Conservation (phyloP, 2,888 invertebrate genomes). For the Galerucella calmariensis region DNA sequence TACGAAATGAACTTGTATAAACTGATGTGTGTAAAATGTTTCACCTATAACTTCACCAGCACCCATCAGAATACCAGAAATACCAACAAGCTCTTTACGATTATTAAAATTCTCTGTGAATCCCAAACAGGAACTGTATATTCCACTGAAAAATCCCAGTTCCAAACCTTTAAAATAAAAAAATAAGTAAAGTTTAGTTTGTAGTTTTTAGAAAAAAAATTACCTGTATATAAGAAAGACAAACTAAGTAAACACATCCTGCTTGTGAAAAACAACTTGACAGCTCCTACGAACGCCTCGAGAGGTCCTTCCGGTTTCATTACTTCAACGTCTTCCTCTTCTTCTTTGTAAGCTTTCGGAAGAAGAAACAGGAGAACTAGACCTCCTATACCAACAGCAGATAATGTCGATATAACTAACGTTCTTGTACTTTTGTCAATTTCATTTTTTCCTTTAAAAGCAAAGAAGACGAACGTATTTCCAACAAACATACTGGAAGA, state of each 20-base stretch:
- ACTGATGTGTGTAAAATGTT: neutral
- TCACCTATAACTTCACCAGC: slow-evolving; percentile 91
- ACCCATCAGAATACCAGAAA: slow-evolving; percentile 95
- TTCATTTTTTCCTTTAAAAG: slow-evolving; percentile 82
- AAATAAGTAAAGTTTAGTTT: neutral
- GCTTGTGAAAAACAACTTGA: slow-evolving; percentile 79
- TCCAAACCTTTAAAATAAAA: slow-evolving; percentile 78
- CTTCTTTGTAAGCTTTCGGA: slow-evolving; percentile 67
- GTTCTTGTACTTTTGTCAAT: slow-evolving; percentile 79
- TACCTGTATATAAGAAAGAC: slow-evolving; percentile 92
- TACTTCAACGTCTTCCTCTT: slow-evolving; percentile 59
- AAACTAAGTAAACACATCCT: slow-evolving; percentile 87
- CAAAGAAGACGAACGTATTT: slow-evolving; percentile 93
- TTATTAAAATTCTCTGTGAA: slow-evolving; percentile 83
- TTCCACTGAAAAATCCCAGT: slow-evolving; percentile 95
- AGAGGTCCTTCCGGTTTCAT: slow-evolving; percentile 68
- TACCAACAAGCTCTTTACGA: slow-evolving; percentile 86
- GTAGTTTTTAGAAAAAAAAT: neutral
- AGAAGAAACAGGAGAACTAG: slow-evolving; percentile 75
- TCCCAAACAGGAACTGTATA: slow-evolving; percentile 93
- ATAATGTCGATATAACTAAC: slow-evolving; percentile 84
- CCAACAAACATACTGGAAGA: slow-evolving; percentile 90
- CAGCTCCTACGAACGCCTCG: slow-evolving; percentile 79
- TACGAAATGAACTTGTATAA: neutral
- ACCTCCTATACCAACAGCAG: slow-evolving; percentile 77